These are phyloP conservation scores for Tragopan temminckii DNA, from an alignment of 2,797 vertebrate species.

Conservation along the genomic window DNA sequence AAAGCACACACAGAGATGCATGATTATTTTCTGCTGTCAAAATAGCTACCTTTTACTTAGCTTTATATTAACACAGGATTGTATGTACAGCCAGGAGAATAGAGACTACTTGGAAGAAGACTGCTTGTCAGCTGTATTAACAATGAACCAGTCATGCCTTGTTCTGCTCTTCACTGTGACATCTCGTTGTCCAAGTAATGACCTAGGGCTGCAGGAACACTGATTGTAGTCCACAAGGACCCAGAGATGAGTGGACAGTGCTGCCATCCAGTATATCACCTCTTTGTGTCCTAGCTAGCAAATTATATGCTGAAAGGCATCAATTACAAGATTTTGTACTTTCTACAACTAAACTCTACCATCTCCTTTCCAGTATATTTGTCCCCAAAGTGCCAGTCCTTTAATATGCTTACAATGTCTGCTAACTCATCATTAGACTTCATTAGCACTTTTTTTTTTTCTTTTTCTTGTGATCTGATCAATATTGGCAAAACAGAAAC, in stretches of 20 bases:
- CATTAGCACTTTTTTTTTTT: not conserved
- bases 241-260: not conserved
- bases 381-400: not conserved
- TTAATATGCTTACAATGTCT: not conserved
- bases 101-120: not conserved
- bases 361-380: not conserved
- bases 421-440: not conserved
- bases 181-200: not conserved
- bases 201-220: not conserved
- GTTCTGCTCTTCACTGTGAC: not conserved
- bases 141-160: not conserved
- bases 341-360: not conserved
- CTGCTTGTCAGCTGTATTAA: not conserved
- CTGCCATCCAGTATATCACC: not conserved
- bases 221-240: not conserved
- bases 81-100: not conserved
- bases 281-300: not conserved
- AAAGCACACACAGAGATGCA: not conserved
- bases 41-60: conserved; percentile 1
- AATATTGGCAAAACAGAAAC: not conserved
- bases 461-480: not conserved
- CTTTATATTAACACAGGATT: not conserved
- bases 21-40: not conserved
- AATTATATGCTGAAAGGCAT: not conserved
- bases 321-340: not conserved